Evolutionary conservation across 2,888 invertebrate species (phyloP).

Genomic region (Dryadula phaetusa): DNA sequence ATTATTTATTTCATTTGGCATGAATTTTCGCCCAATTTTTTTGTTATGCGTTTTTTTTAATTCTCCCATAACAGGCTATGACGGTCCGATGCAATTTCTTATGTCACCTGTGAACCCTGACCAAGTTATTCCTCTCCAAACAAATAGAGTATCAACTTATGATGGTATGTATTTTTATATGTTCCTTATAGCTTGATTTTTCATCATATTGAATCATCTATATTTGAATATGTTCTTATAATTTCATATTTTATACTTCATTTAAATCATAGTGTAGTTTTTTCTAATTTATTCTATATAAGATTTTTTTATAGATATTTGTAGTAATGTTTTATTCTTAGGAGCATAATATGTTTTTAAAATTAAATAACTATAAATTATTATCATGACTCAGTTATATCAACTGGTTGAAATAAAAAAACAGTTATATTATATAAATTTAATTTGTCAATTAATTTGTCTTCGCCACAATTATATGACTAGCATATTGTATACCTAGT

Average conservation of each 20-base stretch:
- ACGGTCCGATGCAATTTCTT: slow-evolving; percentile 94
- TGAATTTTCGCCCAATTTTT: slow-evolving; percentile 55
- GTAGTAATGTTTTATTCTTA: no score
- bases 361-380: no score
- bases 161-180: slow-evolving; percentile 70
- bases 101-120: slow-evolving; percentile 93
- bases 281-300: not conserved
- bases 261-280: not conserved
- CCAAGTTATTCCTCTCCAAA: slow-evolving; percentile 86
- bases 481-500: slow-evolving; percentile 3
- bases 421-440: slow-evolving; percentile 10
- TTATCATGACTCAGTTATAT: not conserved
- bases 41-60: slow-evolving; percentile 55
- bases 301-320: not conserved
- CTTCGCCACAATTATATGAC: slow-evolving; percentile 23
- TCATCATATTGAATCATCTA: no score
- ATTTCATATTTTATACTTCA: not conserved
- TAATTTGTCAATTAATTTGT: not conserved
- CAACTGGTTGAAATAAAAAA: not conserved
- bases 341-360: no score
- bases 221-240: slow-evolving; percentile 6
- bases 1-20: slow-evolving; percentile 42
- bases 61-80: slow-evolving; percentile 86
- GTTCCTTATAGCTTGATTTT: slow-evolving; percentile 14
- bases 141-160: slow-evolving; percentile 80